Evolutionary conservation across 2,113 vertebrate species (phyloP).

Genomic region (Aramus guarauna): DNA sequence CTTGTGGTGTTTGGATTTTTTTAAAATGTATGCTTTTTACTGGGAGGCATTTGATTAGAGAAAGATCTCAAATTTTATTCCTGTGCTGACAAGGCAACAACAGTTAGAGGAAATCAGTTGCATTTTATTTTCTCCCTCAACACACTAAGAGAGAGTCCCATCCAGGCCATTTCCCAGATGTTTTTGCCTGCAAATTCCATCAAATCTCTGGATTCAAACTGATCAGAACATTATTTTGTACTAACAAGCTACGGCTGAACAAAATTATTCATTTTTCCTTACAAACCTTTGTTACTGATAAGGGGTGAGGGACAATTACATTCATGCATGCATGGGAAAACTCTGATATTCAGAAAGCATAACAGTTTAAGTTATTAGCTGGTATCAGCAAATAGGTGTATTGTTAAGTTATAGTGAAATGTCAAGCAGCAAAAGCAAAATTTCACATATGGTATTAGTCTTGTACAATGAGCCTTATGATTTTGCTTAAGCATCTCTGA

Average conservation of each 20-base stretch:
- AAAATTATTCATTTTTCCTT: neutral
- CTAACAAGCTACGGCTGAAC: neutral
- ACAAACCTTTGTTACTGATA: neutral
- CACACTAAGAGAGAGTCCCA: neutral
- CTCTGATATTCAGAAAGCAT: neutral
- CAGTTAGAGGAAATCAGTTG: neutral
- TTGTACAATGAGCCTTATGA: neutral
- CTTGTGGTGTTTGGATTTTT: neutral
- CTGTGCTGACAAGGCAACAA: neutral
- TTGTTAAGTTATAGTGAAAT: neutral
- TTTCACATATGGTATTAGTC: neutral
- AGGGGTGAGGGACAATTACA: neutral
- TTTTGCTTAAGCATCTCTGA: neutral
- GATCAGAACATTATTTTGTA: neutral
- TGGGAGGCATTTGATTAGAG: neutral
- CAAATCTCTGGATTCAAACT: accelerated
- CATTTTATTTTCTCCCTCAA: neutral
- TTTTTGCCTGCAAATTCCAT: neutral
- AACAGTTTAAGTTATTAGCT: neutral
- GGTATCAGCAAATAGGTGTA: neutral
- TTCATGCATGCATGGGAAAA: neutral
- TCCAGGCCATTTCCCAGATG: neutral
- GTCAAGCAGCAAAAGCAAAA: neutral
- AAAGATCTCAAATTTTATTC: neutral
- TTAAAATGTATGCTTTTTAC: neutral